These are phyloP conservation scores for Drosophila kohkoa DNA, from an alignment of 1,140 invertebrate species.

Conservation along the genomic window DNA sequence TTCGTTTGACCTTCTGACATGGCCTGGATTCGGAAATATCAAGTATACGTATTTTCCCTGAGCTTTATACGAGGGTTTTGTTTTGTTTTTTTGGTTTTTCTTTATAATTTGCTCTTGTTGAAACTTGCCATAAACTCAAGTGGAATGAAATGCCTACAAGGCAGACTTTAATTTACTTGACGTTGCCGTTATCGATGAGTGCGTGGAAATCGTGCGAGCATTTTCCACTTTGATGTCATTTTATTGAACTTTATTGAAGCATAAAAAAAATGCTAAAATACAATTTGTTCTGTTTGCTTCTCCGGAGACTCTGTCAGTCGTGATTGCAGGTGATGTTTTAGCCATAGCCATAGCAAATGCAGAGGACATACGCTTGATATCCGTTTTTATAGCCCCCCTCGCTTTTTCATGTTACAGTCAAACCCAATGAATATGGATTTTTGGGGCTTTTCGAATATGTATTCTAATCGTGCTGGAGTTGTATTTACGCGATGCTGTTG, in stretches of 20 bases:
- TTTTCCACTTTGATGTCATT: constrained; percentile 65
- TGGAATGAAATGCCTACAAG: constrained; percentile 29
- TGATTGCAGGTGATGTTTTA: constrained; percentile 40
- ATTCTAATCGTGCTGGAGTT: constrained; percentile 63
- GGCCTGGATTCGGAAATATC: not conserved
- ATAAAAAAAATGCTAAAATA: constrained; percentile 70
- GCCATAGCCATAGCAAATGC: constrained; percentile 3
- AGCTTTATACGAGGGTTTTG: not conserved
- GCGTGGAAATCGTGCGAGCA: constrained; percentile 34
- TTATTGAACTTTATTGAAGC: constrained; percentile 80
- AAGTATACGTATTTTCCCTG: not conserved
- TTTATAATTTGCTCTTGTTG: constrained; percentile 9
- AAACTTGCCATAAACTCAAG: constrained; percentile 16
- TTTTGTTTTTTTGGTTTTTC: not conserved
- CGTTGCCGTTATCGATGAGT: constrained; percentile 45
- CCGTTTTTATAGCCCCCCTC: constrained; percentile 63
- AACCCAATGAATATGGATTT: constrained; percentile 48
- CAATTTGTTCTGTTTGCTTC: constrained; percentile 35
- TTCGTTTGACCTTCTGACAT: constrained; percentile 29
- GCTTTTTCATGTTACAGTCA: not conserved
- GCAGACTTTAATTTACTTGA: constrained; percentile 66
- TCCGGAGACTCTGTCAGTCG: constrained; percentile 4
- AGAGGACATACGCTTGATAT: constrained; percentile 20
- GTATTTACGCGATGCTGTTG: constrained; percentile 21
- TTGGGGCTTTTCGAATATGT: constrained; percentile 69